These are phyloP conservation scores for Drosophila subsilvestris DNA, from an alignment of 2,888 invertebrate species.

Conservation along the genomic window DNA sequence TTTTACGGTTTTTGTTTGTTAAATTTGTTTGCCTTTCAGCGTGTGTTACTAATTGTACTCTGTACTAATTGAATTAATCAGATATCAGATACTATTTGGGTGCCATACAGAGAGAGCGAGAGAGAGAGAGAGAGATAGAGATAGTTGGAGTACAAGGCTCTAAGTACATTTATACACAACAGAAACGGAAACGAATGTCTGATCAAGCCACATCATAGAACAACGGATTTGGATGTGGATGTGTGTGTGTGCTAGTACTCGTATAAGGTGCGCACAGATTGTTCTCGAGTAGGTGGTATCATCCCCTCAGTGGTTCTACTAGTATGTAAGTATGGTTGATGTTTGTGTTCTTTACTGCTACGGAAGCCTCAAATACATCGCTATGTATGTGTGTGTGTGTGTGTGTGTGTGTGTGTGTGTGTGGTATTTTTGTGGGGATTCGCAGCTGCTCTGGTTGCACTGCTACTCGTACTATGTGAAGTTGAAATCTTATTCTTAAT, in stretches of 20 bases:
- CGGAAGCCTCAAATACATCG: constrained; percentile 71
- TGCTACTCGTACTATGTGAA: constrained; percentile 49
- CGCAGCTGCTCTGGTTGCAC: constrained; percentile 4
- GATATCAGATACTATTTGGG: constrained; percentile 39
- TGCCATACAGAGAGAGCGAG: constrained; percentile 41
- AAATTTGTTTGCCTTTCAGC: constrained; percentile 7
- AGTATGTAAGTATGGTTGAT: neutral
- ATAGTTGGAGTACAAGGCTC: constrained; percentile 38
- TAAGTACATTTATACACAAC: constrained; percentile 41
- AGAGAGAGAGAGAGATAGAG: constrained; percentile 34
- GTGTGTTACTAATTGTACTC: constrained; percentile 40
- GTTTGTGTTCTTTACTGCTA: constrained; percentile 40
- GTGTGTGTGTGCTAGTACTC: no score
- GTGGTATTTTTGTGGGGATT: neutral
- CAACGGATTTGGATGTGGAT: neutral
- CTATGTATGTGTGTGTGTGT: constrained; percentile 29
- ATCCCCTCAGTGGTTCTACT: no score
- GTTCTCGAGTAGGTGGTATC: no score
- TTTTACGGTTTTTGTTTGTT: constrained; percentile 55
- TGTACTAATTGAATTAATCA: constrained; percentile 47
- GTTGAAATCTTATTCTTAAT: constrained; percentile 70
- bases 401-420: constrained; percentile 20
- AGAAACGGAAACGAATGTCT: constrained; percentile 26
- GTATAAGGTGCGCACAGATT: no score
- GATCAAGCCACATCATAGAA: neutral